Percentiles rank a stretch among this genome's conserved stretches.
These are phyloP conservation scores for Oeneis ivallda DNA, from an alignment of 2,888 invertebrate genomes.

Conservation along the genomic window DNA sequence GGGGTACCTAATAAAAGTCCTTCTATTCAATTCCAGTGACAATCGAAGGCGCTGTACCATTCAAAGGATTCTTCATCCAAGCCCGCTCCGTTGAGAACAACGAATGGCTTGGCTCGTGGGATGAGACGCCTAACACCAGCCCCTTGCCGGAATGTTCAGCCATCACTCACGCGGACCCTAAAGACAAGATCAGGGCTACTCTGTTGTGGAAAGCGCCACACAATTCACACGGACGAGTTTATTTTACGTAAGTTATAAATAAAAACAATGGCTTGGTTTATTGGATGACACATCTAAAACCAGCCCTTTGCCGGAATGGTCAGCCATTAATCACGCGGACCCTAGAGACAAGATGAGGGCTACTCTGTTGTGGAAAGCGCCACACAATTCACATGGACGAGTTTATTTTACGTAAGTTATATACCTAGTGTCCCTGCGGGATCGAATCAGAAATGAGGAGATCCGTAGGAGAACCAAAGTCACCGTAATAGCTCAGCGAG, in stretches of 20 bases:
- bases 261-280: constrained; percentile 85
- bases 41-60: constrained; percentile 81
- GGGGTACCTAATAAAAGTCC: too few relatives aligned
- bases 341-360: constrained; percentile 87
- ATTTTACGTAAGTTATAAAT: constrained; percentile 87
- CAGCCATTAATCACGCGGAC: constrained; percentile 90
- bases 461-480: too few relatives aligned
- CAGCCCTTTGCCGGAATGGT: constrained; percentile 89
- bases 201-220: constrained; percentile 89
- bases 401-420: constrained; percentile 93
- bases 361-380: constrained; percentile 88
- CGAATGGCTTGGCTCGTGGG: constrained; percentile 89
- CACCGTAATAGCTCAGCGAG: too few relatives aligned
- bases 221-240: constrained; percentile 85
- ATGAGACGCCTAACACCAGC: constrained; percentile 87
- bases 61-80: constrained; percentile 93
- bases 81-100: constrained; percentile 87
- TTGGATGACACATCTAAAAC: constrained; percentile 89
- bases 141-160: constrained; percentile 89
- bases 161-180: constrained; percentile 89
- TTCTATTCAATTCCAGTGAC: constrained; percentile 68
- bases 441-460: too few relatives aligned
- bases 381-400: constrained; percentile 83
- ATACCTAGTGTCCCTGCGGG: too few relatives aligned
- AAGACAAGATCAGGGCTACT: constrained; percentile 87